phyloP scores from a whole-genome alignment of 2,888 invertebrate species.

The Harmothoe impar region DNA sequence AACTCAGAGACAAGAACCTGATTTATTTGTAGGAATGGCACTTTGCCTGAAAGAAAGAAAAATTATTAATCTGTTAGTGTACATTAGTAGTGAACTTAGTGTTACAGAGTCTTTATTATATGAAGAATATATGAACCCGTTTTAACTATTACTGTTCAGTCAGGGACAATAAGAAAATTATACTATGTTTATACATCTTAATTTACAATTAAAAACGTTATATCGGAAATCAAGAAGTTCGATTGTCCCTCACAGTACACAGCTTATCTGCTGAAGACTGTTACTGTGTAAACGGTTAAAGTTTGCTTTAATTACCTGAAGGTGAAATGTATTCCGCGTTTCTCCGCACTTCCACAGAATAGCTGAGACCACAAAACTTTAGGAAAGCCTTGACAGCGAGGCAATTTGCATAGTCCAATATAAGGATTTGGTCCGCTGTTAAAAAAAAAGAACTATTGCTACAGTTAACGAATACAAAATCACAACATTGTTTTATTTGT shows the following conservation, averaged over 20 bases:
- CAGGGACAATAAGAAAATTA: no score
- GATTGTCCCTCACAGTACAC: no score
- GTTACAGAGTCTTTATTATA: no score
- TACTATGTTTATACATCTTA: no score
- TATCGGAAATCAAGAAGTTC: no score
- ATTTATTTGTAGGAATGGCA: constrained; percentile 96
- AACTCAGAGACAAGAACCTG: constrained; percentile 94
- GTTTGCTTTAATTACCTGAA: constrained; percentile 85
- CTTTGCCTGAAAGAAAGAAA: constrained; percentile 86
- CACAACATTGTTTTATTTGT: neutral
- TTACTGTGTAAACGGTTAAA: neutral
- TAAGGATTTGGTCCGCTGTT: constrained; percentile 93
- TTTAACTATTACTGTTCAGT: no score
- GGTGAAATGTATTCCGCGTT: constrained; percentile 99
- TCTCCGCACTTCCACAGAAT: constrained; percentile 90
- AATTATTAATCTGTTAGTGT: neutral
- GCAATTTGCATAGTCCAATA: constrained; percentile 97
- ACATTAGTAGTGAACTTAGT: no score
- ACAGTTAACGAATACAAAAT: neutral
- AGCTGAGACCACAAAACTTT: constrained; percentile 94
- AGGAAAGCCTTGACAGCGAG: constrained; percentile 95
- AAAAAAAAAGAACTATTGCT: constrained; percentile 48
- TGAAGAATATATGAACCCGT: no score
- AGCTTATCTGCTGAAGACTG: no score
- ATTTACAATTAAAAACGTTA: no score